phyloP scores from a whole-genome alignment of 2,797 vertebrate genomes.

The Ciconia nigra region DNA sequence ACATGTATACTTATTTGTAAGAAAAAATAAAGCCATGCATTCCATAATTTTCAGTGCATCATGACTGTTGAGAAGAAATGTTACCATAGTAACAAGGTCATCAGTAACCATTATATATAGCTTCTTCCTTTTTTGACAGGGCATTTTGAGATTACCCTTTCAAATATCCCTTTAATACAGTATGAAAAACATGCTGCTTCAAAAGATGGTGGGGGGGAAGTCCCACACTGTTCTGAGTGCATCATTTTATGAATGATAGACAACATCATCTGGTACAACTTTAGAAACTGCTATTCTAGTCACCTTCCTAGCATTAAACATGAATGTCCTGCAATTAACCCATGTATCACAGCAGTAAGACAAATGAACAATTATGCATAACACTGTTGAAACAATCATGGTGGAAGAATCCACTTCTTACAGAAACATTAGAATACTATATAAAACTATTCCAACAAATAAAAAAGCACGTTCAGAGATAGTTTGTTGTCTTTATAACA shows the following conservation, averaged over 20 bases:
- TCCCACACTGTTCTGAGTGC: not conserved
- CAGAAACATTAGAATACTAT: conserved; percentile 18
- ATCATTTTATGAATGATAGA: conserved; percentile 47
- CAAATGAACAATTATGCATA: conserved; percentile 13
- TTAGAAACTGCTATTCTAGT: conserved; percentile 1
- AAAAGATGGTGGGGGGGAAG: not conserved
- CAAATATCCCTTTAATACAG: conserved; percentile 43
- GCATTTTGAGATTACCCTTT: conserved; percentile 55
- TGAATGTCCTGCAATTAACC: conserved; percentile 6
- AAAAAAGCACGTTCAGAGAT: not conserved
- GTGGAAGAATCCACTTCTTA: not conserved
- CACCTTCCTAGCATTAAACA: not conserved
- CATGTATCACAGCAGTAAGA: not conserved
- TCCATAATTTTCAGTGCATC: conserved; percentile 50
- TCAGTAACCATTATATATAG: conserved; percentile 35
- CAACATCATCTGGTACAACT: not conserved
- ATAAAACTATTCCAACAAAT: conserved; percentile 24
- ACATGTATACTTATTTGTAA: not conserved
- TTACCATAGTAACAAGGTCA: conserved; percentile 74
- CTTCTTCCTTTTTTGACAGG: conserved; percentile 28
- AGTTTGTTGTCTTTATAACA: not conserved
- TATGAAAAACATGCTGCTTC: conserved; percentile 14
- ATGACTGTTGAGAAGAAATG: conserved; percentile 26
- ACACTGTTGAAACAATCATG: conserved; percentile 30
- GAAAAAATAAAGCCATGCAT: not conserved